A percentile compares a stretch with the other conserved stretches of the same genome.
phyloP scores from a whole-genome alignment of 1,140 invertebrate species.

The Wiebesia pumilae region DNA sequence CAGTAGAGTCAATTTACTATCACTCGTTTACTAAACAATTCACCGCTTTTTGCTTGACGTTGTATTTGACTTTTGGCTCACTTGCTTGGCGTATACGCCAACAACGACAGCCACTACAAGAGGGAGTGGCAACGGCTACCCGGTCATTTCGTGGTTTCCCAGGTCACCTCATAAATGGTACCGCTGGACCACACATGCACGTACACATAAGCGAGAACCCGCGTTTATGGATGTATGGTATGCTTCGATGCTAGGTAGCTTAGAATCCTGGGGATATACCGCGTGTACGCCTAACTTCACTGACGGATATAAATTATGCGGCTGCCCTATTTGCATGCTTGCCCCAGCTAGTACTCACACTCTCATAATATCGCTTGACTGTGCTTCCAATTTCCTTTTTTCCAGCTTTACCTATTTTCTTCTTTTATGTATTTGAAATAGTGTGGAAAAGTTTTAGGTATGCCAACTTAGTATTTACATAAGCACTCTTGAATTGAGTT shows the following conservation, averaged over 20 bases:
- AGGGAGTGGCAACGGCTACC: background rate
- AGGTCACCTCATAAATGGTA: constrained; percentile 19
- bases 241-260: background rate
- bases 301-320: constrained; percentile 70
- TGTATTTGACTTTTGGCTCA: background rate
- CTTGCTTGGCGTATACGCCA: no score
- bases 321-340: constrained; percentile 69
- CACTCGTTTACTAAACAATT: constrained; percentile 41
- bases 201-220: background rate
- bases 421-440: background rate
- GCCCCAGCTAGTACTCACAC: background rate
- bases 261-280: constrained; percentile 57
- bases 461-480: background rate
- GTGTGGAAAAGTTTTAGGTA: background rate
- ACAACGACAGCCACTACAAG: no score
- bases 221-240: constrained; percentile 3
- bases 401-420: background rate
- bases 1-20: background rate
- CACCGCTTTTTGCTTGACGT: constrained; percentile 17
- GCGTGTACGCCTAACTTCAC: constrained; percentile 56
- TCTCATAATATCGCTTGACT: constrained; percentile 31
- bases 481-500: background rate
- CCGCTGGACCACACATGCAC: background rate
- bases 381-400: background rate
- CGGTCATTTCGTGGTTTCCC: constrained; percentile 20